phyloP scores from a whole-genome alignment of 2,888 invertebrate species.

The Lysandra coridon region DNA sequence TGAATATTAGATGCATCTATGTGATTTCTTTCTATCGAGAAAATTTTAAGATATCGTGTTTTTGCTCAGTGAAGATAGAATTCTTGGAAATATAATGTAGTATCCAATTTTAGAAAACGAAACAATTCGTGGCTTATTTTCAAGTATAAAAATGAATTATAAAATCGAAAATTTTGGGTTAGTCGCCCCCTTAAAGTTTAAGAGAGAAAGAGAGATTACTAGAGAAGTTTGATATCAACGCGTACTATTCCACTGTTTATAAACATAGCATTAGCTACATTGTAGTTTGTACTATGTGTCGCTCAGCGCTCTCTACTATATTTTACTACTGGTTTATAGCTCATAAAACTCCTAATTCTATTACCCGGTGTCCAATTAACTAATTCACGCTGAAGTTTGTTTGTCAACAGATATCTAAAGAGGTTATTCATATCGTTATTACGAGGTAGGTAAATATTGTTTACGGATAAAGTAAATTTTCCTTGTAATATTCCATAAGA shows the following conservation, averaged over 20 bases:
- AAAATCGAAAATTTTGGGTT: too few relatives aligned
- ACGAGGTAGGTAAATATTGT: not conserved
- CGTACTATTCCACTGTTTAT: not conserved
- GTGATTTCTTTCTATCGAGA: too few relatives aligned
- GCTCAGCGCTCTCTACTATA: not conserved
- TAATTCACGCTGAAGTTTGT: constrained; percentile 27
- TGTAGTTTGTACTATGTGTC: not conserved
- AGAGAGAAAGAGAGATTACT: not conserved
- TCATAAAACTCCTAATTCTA: constrained; percentile 8
- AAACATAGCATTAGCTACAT: not conserved
- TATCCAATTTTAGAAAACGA: too few relatives aligned
- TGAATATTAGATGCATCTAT: too few relatives aligned
- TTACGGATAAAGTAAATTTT: not conserved
- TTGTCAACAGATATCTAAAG: constrained; percentile 34
- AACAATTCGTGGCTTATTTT: too few relatives aligned
- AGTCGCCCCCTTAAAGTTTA: not conserved
- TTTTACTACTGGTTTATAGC: constrained; percentile 10
- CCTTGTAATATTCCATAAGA: not conserved
- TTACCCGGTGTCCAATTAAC: not conserved
- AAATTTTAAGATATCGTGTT: too few relatives aligned
- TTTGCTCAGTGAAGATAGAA: too few relatives aligned
- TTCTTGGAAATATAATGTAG: too few relatives aligned
- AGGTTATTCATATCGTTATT: constrained; percentile 25
- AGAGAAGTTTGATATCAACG: not conserved
- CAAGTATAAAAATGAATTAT: too few relatives aligned